Evolutionary conservation across 2,113 vertebrate genomes (phyloP).

Genomic region (Cariama cristata): DNA sequence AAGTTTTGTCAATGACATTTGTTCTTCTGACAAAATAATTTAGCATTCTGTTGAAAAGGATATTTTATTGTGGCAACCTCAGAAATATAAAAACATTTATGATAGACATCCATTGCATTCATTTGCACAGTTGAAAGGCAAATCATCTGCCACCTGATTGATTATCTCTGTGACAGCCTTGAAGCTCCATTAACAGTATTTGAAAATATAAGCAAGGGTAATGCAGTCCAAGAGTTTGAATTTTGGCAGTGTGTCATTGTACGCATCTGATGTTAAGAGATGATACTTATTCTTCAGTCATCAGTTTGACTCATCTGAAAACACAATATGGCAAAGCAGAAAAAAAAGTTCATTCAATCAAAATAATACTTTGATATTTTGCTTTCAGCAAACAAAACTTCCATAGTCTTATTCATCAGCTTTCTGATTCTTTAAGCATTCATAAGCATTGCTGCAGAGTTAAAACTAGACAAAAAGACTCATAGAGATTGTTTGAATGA

Average conservation of each 20-base stretch:
- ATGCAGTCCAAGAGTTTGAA: not conserved
- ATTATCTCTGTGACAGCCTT: not conserved
- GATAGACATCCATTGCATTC: not conserved
- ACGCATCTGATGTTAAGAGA: not conserved
- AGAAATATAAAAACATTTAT: not conserved
- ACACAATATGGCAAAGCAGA: not conserved
- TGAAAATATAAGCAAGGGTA: not conserved
- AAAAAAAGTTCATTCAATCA: not conserved
- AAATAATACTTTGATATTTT: not conserved
- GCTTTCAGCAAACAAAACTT: not conserved
- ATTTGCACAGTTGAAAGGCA: not conserved
- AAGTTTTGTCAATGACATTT: not conserved
- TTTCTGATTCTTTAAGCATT: not conserved
- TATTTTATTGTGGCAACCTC: not conserved
- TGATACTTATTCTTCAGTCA: not conserved
- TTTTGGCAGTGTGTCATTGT: not conserved
- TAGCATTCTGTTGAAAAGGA: not conserved
- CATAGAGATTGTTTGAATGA: not conserved
- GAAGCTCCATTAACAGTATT: not conserved
- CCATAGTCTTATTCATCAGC: not conserved
- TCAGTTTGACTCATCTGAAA: not conserved
- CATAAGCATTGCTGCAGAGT: not conserved
- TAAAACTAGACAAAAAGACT: not conserved
- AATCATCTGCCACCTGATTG: not conserved
- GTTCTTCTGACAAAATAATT: not conserved